Base-by-base conservation (phyloP, 1,140 invertebrate genomes). In the Papilio machaon region DNA sequence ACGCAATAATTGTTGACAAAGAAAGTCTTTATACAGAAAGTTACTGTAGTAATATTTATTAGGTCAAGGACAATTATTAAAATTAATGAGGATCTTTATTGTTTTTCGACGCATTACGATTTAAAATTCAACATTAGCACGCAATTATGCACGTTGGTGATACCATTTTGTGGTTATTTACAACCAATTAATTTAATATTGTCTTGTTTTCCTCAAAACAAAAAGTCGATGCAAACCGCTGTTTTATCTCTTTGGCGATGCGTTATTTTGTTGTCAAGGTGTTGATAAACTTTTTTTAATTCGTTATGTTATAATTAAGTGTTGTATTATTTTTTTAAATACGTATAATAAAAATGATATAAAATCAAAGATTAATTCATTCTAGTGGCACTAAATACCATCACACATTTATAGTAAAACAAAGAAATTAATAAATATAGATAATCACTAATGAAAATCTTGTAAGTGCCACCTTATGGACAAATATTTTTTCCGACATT, bases 51-150 rank as follows among this genome's bases (percentile, higher is more conserved):
- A 10, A 13, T 80, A 79, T 85, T 83, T 83, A 84, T 85, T 84
- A 74, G 85, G 85, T 89, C 87, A 89, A 19, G 84, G 85, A 81
- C 85, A 77, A 80, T 19, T 43, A 73, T 60, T 58, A 70, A 80
- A 82, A 78, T 81, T 78, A 78, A 54, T 79, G 49, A n/a, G 5
- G 19, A 74, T 60, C 35, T 64, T 79, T 64, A 47, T 79, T 43
- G 43, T 64, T 47, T 76, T n/a, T 52, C 47, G 58, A 23, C 35
- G 52, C 17, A 38, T 46, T 79, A 79, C 38, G 38, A 23, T 79
- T 77, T 79, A 67, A 79, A 79, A 67, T 79, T 46, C 38, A 13
- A 60, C 13, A 52, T 77, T 52, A n/a, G 17, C 49, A 11, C 15
- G 17, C n/a, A 58, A 47, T 60, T 43, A 23, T 46, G 54, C n/a